Evolutionary conservation across 92 coral and sea anemone genomes (phyloP), one percentile per base, ranked within the genome.

Genomic region (Siderastrea siderea): DNA sequence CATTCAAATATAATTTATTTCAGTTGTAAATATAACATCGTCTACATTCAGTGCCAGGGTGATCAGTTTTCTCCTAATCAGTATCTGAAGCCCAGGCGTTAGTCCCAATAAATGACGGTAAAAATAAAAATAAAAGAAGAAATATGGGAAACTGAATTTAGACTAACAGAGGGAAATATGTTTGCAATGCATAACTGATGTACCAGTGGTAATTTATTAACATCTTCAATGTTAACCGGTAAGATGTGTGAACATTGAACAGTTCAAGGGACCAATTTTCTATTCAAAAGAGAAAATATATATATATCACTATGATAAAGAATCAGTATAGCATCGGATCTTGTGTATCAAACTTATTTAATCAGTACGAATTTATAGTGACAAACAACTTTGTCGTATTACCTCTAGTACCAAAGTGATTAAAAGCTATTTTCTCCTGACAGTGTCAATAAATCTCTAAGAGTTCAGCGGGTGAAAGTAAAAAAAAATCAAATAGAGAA

Each of bases 171-270:
- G 16, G 38, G 43, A 74, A 84, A 84, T 49, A 73, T 84, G 80
- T 60, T 59, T 60, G 80, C 16, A 84, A 84, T 84, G 87, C 87
- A 84, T 84, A 84, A 72, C 78, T 51, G 47, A 84, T 73, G 59
- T 26, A 26, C 13, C 61, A 8, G 16, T 84, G 63, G 71, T 74
- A 73, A 60, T 74, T 84, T 17, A 59, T 83, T 59, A 3, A 83
- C 68, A 7, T 6, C 57, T 54, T 55, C 47, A 78, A 78, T 47
- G 3, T 63, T 47, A 47, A 83, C 79, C 87, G 11, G 77, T 55
- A 47, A 43, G 12, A 43, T 4, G 55, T 26, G 75, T 43, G 13
- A 47, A 52, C 50, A 66, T 52, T 67, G 13, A 26, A 38, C 17
- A 49, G 38, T 26, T 26, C 16, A 13, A n/a, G 46, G 6, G 47